These are phyloP conservation scores for Lethocerus indicus DNA, from an alignment of 1,140 invertebrate genomes.

Conservation along the genomic window DNA sequence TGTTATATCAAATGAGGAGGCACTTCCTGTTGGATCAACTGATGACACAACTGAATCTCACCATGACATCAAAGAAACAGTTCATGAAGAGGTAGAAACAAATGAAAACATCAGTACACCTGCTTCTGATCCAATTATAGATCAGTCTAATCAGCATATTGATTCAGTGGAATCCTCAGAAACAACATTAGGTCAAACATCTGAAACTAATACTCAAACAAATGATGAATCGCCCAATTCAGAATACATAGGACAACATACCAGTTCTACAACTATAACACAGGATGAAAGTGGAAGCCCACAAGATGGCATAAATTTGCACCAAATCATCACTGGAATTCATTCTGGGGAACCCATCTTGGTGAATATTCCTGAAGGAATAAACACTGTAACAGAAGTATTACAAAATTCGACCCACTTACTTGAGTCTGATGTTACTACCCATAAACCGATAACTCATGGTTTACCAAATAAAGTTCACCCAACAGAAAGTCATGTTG, in stretches of 20 bases:
- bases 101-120: background rate
- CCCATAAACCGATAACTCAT: background rate
- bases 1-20: background rate
- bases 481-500: too few species aligned
- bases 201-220: background rate
- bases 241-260: background rate
- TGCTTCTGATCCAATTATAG: background rate
- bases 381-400: too few species aligned
- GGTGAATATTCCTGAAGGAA: too few species aligned
- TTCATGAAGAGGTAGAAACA: background rate
- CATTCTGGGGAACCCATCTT: too few species aligned
- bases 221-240: background rate
- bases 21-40: background rate
- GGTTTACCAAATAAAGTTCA: too few species aligned
- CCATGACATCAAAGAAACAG: too few species aligned
- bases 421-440: background rate
- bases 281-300: background rate
- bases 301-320: too few species aligned
- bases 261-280: background rate
- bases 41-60: background rate
- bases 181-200: background rate
- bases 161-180: too few species aligned
- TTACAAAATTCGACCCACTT: background rate
- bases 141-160: too few species aligned
- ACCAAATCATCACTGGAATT: too few species aligned